Percentiles rank a stretch among this genome's conserved stretches.
These are phyloP conservation scores for Drosophila micromelanica DNA, from an alignment of 1,140 invertebrate species.

Conservation along the genomic window DNA sequence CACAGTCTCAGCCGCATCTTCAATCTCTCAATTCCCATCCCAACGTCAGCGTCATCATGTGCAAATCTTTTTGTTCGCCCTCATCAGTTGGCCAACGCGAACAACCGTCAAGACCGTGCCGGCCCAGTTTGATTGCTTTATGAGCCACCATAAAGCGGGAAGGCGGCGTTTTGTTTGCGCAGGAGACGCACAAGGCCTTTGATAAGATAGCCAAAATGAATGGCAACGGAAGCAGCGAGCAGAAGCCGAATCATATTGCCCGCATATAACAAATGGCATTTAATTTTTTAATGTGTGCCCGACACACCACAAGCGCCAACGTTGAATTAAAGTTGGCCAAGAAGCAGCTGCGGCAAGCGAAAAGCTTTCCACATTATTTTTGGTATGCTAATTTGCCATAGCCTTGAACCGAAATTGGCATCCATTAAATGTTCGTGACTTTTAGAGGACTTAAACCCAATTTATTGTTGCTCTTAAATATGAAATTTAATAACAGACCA, in stretches of 20 bases:
- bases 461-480: conserved; percentile 1
- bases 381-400: conserved; percentile 1
- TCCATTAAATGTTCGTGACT: conserved; percentile 9
- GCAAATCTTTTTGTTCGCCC: conserved; percentile 5
- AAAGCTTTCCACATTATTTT: background rate
- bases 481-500: background rate
- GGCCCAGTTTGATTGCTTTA: conserved; percentile 24
- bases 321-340: conserved; percentile 4
- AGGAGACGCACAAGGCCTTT: conserved; percentile 50
- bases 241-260: conserved; percentile 11
- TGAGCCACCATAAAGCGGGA: conserved; percentile 29
- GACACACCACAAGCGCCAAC: background rate
- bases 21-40: conserved; percentile 15
- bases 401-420: conserved; percentile 29
- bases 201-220: conserved; percentile 45
- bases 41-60: conserved; percentile 42
- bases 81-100: conserved; percentile 32
- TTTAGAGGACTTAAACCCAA: background rate
- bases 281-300: conserved; percentile 29
- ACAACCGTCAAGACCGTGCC: background rate
- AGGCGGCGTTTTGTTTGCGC: conserved; percentile 28
- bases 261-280: conserved; percentile 30
- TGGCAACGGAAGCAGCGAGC: background rate
- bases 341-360: conserved; percentile 11
- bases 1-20: conserved; percentile 7